Base-by-base conservation (phyloP, 2,113 vertebrate species). In the Galeopterus variegatus region DNA sequence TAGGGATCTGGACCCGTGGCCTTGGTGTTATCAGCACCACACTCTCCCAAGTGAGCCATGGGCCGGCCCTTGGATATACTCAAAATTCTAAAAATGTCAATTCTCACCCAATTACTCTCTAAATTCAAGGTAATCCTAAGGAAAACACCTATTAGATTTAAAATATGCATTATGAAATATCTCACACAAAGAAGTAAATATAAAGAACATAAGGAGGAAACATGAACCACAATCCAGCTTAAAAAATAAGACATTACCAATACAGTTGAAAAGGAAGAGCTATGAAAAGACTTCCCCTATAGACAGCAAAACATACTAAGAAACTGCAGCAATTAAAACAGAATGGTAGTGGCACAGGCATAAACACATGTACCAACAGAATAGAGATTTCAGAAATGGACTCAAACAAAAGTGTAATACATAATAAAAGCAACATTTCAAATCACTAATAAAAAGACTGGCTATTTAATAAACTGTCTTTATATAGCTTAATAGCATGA, bases 401-500 rank as follows among this genome's bases (percentile, higher is more conserved):
- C 36, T 67, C 52, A 79, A 65, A 65, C 15, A 24, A 80, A 41
- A 77, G 52, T 7, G 19, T 1, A 6, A 24, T 60, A 54, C 24
- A 12, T 36, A 60, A 79, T 33, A 75, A 80, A 73, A 45, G 28
- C 54, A 48, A 41, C 45, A 65, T 50, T 86, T 72, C 28, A 80
- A 70, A 80, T 65, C 9, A 31, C 54, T 75, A 72, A 69, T 64
- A 84, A 77, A 86, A 85, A 92, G 21, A 81, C 8, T 83, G 48
- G 7, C 11, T 93, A 62, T n/a, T 90, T 58, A 89, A 83, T 72
- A 62, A 90, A 84, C 69, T 83, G 9, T 56, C 31, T 93, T 93
- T 91, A 85, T 41, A 56, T 41, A 88, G 28, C 26, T 85, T 11
- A 81, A 48, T 36, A 69, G 73, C 41, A 54, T 62, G 21, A 33